phyloP scores from a whole-genome alignment of 1,140 invertebrate genomes.

The Solen grandis region DNA sequence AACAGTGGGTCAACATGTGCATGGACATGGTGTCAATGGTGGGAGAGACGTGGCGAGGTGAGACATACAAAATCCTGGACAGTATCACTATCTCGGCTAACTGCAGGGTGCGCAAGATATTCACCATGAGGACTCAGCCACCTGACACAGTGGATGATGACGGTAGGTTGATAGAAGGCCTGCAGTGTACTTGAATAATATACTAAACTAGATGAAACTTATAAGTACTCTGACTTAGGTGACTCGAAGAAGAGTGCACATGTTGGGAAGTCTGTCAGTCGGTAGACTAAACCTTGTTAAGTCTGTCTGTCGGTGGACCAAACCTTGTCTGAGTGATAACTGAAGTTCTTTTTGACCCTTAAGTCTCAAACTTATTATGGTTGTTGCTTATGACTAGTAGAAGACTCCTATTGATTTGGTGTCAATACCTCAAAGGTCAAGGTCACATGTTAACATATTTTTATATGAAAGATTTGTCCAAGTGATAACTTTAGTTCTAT shows the following conservation, averaged over 20 bases:
- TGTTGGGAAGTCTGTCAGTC: not conserved
- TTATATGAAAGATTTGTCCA: too few species aligned
- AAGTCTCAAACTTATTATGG: too few species aligned
- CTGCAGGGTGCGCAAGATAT: constrained; percentile 77
- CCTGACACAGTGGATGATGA: constrained; percentile 79
- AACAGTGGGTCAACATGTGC: constrained; percentile 79
- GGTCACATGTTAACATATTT: too few species aligned
- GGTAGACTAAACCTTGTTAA: too few species aligned
- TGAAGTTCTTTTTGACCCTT: too few species aligned
- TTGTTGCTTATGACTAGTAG: too few species aligned
- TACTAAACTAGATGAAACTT: not conserved
- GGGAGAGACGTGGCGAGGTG: constrained; percentile 75
- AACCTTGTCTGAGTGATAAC: too few species aligned
- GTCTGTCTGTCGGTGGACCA: too few species aligned
- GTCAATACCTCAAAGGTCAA: too few species aligned
- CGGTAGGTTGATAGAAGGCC: constrained; percentile 61
- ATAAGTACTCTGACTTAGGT: not conserved
- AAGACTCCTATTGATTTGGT: too few species aligned
- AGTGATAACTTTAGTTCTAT: too few species aligned
- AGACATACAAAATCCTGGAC: constrained; percentile 77
- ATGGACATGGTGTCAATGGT: constrained; percentile 77
- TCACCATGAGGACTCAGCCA: constrained; percentile 78
- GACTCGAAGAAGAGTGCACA: not conserved
- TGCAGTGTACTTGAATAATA: too few species aligned
- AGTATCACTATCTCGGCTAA: constrained; percentile 77